Conservation (phyloP, 2,888 invertebrate species). For the Pristionchus fissidentatus region DNA sequence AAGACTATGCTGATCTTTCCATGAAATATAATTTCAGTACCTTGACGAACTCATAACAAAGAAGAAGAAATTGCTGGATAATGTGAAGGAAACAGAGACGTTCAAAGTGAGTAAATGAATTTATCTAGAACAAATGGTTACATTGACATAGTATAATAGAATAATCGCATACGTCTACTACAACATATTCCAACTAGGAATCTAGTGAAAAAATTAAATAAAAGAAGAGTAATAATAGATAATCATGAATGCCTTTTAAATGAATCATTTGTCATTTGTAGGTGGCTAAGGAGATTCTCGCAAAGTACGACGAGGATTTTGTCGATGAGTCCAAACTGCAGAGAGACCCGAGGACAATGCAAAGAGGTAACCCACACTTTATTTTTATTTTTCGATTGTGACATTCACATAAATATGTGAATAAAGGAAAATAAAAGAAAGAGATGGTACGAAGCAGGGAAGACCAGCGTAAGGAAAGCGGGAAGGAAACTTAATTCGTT, state of each 20-base stretch:
- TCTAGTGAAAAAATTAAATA: too few species aligned
- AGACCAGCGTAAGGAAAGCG: too few species aligned
- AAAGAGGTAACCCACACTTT: not conserved
- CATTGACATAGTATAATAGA: too few species aligned
- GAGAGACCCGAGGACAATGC: not conserved
- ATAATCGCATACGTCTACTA: too few species aligned
- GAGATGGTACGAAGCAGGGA: too few species aligned
- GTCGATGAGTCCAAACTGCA: not conserved
- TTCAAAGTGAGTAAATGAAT: conserved; percentile 84
- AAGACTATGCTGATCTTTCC: not conserved
- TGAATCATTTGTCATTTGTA: not conserved
- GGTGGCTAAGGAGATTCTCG: conserved; percentile 89
- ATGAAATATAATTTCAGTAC: conserved; percentile 47
- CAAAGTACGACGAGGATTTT: conserved; percentile 84
- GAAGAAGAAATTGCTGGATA: conserved; percentile 84
- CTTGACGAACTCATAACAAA: conserved; percentile 56
- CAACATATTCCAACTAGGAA: too few species aligned
- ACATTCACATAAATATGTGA: not conserved
- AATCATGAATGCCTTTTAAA: not conserved
- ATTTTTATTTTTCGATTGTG: not conserved
- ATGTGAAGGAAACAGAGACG: conserved; percentile 96
- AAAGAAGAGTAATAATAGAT: too few species aligned
- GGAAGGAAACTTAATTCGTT: too few species aligned
- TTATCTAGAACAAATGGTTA: too few species aligned
- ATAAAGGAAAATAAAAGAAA: not conserved